phyloP scores from a whole-genome alignment of 2,797 vertebrate species.

The Diceros bicornis region DNA sequence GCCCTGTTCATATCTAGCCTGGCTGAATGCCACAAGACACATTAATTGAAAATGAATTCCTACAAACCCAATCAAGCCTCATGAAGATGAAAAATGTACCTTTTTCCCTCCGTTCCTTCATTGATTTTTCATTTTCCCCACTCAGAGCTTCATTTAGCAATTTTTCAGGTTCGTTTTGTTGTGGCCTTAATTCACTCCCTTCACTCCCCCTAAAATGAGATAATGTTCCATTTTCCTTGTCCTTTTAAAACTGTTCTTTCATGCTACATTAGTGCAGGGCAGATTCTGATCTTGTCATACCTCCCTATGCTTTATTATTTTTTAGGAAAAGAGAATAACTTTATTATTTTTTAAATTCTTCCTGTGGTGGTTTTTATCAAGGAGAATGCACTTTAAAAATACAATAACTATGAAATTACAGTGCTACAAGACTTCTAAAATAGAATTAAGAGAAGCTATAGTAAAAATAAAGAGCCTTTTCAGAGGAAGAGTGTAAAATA shows the following conservation, averaged over 20 bases:
- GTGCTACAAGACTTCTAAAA: background rate
- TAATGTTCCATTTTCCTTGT: constrained; percentile 69
- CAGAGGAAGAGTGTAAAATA: background rate
- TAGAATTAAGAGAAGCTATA: background rate
- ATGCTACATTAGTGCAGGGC: constrained; percentile 6
- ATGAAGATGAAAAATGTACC: constrained; percentile 84
- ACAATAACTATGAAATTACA: constrained; percentile 35
- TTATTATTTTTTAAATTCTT: constrained; percentile 61
- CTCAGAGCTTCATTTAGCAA: constrained; percentile 84
- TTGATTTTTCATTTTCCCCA: constrained; percentile 85
- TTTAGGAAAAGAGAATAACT: constrained; percentile 42
- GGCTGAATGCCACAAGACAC: constrained; percentile 85
- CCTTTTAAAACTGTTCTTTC: constrained; percentile 61
- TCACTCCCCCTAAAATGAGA: constrained; percentile 63
- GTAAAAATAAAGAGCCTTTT: background rate
- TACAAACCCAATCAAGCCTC: constrained; percentile 76
- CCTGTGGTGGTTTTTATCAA: constrained; percentile 33
- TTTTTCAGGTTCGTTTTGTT: constrained; percentile 84
- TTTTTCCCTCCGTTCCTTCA: constrained; percentile 76
- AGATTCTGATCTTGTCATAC: constrained; percentile 1
- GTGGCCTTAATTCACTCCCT: constrained; percentile 80
- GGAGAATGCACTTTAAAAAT: constrained; percentile 60
- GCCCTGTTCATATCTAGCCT: constrained; percentile 73
- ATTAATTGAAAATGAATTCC: constrained; percentile 87
- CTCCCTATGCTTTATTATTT: constrained; percentile 1